Evolutionary conservation across 2,888 invertebrate genomes (phyloP).

Genomic region (Cancer borealis): DNA sequence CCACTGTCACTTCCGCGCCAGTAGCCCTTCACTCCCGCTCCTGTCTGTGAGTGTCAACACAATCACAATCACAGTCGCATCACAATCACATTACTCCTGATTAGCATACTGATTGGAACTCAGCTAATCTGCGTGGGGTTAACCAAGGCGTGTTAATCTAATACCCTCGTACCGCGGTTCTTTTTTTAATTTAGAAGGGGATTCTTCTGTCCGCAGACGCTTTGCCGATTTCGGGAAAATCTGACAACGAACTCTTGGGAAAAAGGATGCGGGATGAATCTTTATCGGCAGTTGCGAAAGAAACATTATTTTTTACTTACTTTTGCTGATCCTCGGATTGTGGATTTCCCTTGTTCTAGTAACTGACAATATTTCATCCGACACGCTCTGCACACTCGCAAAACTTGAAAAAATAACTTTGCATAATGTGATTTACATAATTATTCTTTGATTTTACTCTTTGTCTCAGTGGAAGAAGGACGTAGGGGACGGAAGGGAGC

Average conservation of each 20-base stretch:
- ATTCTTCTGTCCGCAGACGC: constrained; percentile 43
- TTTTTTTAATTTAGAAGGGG: constrained; percentile 52
- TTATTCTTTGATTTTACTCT: constrained; percentile 70
- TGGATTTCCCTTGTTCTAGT: not conserved
- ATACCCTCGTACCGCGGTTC: constrained; percentile 53
- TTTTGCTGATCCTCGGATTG: not conserved
- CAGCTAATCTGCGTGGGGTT: constrained; percentile 73
- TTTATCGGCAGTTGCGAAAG: not conserved
- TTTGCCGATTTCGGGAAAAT: not conserved
- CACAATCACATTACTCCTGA: constrained; percentile 74
- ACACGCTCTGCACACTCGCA: constrained; percentile 33
- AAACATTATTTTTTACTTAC: constrained; percentile 1
- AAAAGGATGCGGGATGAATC: constrained; percentile 6
- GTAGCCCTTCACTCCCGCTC: constrained; percentile 51
- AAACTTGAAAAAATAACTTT: constrained; percentile 52
- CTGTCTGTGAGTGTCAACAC: constrained; percentile 68
- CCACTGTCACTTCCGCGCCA: constrained; percentile 38
- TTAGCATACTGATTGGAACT: constrained; percentile 75
- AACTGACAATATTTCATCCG: not conserved
- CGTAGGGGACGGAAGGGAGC: constrained; percentile 8
- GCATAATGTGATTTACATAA: constrained; percentile 67
- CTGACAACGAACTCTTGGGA: constrained; percentile 6
- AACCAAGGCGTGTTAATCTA: constrained; percentile 74
- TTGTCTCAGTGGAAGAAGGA: constrained; percentile 33
- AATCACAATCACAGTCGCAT: constrained; percentile 71